Conservation (phyloP, 53 echinoderm and acorn worm species). For the Astropecten irregularis region DNA sequence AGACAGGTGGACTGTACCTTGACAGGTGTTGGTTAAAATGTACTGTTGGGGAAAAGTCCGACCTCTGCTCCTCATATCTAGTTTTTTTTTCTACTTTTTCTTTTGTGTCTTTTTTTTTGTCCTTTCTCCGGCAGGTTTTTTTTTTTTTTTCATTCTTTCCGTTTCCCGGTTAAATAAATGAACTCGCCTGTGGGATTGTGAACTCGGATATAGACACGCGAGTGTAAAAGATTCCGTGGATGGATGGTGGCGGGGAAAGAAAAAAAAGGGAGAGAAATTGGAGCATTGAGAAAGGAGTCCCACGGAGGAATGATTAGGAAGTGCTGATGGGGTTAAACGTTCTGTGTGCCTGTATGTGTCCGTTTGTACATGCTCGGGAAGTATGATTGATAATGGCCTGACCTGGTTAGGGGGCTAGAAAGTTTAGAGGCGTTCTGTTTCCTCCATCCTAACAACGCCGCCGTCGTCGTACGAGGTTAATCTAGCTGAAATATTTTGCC, state of each 20-base stretch:
- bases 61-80: too few species aligned
- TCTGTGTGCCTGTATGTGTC: neutral
- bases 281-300: neutral
- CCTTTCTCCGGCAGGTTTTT: neutral
- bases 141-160: neutral
- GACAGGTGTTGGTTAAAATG: constrained; percentile 44
- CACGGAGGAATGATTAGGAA: constrained; percentile 24
- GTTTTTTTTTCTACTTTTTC: constrained; percentile 3
- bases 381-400: neutral
- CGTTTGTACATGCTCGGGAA: neutral
- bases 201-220: constrained; percentile 34
- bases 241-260: too few species aligned
- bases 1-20: constrained; percentile 26
- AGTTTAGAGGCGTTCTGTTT: neutral
- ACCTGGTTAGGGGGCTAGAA: constrained; percentile 16
- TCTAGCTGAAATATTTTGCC: constrained; percentile 47
- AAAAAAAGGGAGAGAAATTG: constrained; percentile 8
- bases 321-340: constrained; percentile 29
- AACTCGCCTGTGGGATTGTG: neutral
- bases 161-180: constrained; percentile 11
- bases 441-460: too few species aligned
- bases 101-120: neutral
- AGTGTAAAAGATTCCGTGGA: neutral
- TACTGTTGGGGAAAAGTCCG: neutral
- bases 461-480: neutral